Evolutionary conservation across 2,797 vertebrate species (phyloP).

Genomic region (Microcaecilia unicolor): DNA sequence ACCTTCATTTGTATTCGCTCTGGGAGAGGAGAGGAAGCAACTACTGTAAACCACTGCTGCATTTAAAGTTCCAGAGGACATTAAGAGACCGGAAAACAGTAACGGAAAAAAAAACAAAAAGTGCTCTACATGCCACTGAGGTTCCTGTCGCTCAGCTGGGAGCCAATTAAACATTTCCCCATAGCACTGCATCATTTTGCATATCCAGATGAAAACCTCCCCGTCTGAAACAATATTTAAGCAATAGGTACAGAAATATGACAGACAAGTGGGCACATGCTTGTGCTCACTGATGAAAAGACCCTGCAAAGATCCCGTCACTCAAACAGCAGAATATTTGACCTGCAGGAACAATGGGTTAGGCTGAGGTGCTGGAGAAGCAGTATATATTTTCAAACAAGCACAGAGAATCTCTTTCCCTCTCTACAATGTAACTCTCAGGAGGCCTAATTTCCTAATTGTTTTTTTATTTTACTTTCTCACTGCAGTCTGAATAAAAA

Average conservation of each 20-base stretch:
- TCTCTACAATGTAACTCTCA: neutral
- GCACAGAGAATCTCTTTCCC: neutral
- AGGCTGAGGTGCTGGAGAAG: neutral
- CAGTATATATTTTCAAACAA: slow-evolving; percentile 4
- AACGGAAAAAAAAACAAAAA: slow-evolving; percentile 32
- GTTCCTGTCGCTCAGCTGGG: slow-evolving; percentile 40
- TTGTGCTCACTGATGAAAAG: slow-evolving; percentile 26
- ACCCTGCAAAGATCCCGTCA: slow-evolving; percentile 16
- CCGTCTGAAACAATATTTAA: slow-evolving; percentile 36
- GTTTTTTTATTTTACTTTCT: neutral
- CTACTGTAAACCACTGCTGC: slow-evolving; percentile 20
- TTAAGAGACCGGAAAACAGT: slow-evolving; percentile 39
- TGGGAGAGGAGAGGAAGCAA: slow-evolving; percentile 36
- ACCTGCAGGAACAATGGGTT: slow-evolving; percentile 4
- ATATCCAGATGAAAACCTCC: slow-evolving; percentile 39
- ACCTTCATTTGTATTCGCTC: slow-evolving; percentile 42
- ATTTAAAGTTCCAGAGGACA: slow-evolving; percentile 47
- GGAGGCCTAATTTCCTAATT: neutral
- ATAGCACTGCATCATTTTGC: slow-evolving; percentile 26
- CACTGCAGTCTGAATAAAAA: neutral
- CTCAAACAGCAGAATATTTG: slow-evolving; percentile 5
- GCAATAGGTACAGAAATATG: slow-evolving; percentile 26
- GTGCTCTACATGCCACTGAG: slow-evolving; percentile 10
- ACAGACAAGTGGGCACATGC: slow-evolving; percentile 22
- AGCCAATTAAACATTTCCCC: slow-evolving; percentile 48